A percentile compares a stretch with the other conserved stretches of the same genome.
phyloP scores from a whole-genome alignment of 2,888 invertebrate species.

The Ormyrus labotus region DNA sequence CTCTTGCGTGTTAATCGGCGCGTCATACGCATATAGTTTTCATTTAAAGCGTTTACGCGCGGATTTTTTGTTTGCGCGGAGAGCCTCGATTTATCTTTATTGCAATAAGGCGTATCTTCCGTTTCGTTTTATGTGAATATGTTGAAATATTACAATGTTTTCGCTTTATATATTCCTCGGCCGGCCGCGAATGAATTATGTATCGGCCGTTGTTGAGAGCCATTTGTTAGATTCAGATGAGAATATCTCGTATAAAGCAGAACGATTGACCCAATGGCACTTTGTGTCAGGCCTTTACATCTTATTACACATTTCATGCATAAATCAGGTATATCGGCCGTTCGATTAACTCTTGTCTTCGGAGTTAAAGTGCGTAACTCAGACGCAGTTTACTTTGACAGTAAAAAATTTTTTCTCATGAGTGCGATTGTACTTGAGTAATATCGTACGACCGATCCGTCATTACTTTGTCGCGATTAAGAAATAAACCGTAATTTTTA shows the following conservation, averaged over 20 bases:
- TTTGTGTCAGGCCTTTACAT: not conserved
- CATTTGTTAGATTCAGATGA: slow-evolving; percentile 9
- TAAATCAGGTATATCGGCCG: not conserved
- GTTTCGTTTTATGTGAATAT: slow-evolving; percentile 1
- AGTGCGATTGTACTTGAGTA: too few relatives aligned
- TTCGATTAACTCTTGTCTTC: not conserved
- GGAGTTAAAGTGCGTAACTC: slow-evolving; percentile 13
- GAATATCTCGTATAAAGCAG: not conserved
- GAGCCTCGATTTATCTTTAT: not conserved
- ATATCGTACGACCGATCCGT: not conserved
- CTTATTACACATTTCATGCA: not conserved
- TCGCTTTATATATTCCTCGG: not conserved
- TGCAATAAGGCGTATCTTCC: slow-evolving; percentile 7
- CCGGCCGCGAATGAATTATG: not conserved
- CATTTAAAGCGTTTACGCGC: not conserved
- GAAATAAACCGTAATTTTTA: too few relatives aligned
- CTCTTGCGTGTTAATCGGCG: too few relatives aligned
- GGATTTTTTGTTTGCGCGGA: not conserved
- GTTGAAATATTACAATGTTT: slow-evolving; percentile 21
- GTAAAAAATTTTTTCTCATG: not conserved
- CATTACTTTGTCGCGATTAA: not conserved
- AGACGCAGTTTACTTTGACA: not conserved
- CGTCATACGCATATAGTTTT: not conserved
- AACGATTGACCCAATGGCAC: not conserved
- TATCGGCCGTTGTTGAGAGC: not conserved